A percentile compares a stretch with the other conserved stretches of the same genome.
phyloP scores from a whole-genome alignment of 2,888 invertebrate genomes.

The Lapara coniferarum region DNA sequence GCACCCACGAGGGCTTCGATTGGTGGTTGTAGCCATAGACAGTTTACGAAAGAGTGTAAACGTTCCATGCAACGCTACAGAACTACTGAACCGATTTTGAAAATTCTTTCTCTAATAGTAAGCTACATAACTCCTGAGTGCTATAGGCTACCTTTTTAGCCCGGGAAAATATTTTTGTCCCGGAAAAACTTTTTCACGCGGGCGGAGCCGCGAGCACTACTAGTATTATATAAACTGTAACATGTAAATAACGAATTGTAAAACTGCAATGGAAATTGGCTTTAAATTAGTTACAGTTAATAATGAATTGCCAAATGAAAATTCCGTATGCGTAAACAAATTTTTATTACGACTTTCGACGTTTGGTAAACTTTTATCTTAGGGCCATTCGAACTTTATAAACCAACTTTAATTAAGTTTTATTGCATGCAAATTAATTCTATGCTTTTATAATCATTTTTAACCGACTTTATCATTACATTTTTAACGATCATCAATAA shows the following conservation, averaged over 20 bases:
- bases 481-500: no score
- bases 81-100: no score
- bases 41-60: no score
- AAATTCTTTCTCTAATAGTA: no score
- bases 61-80: no score
- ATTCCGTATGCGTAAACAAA: conserved; percentile 13
- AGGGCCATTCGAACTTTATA: neutral
- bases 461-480: neutral
- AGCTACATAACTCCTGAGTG: no score
- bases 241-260: neutral
- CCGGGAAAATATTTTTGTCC: no score
- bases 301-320: conserved; percentile 14
- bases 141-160: no score
- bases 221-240: neutral
- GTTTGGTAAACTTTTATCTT: conserved; percentile 15
- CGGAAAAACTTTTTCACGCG: no score
- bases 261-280: conserved; percentile 1
- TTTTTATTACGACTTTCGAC: neutral
- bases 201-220: no score
- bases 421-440: conserved; percentile 18
- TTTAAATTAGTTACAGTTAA: neutral
- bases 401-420: conserved; percentile 27
- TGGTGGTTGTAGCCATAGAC: no score
- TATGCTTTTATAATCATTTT: neutral
- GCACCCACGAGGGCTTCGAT: no score